Conservation (phyloP, 2,888 invertebrate species). For the Plagodis pulveraria region DNA sequence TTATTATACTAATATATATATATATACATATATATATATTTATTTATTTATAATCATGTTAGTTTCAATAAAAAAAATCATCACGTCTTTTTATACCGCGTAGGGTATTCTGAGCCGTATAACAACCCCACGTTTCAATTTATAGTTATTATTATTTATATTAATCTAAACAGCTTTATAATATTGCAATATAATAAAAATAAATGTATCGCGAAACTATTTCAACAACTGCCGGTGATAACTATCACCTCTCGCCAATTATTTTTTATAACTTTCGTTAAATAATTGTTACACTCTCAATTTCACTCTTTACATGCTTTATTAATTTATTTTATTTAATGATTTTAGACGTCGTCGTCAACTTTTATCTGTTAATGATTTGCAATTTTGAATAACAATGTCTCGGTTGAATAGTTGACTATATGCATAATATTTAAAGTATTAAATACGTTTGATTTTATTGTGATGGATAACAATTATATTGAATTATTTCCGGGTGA, state of each 20-base stretch:
- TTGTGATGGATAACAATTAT: constrained; percentile 11
- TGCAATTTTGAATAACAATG: constrained; percentile 12
- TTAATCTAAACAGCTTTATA: neutral
- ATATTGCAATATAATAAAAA: constrained; percentile 3
- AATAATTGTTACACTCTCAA: constrained; percentile 36
- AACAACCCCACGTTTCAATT: no score
- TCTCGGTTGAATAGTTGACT: constrained; percentile 16
- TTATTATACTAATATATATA: no score
- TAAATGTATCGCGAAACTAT: constrained; percentile 10
- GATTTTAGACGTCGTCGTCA: constrained; percentile 43
- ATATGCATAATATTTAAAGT: constrained; percentile 31
- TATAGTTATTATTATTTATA: no score
- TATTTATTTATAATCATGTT: no score
- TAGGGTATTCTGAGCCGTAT: no score
- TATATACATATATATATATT: no score
- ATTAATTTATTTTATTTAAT: constrained; percentile 51
- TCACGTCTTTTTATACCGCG: no score
- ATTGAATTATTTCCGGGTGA: constrained; percentile 12
- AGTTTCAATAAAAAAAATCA: no score
- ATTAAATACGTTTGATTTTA: constrained; percentile 9
- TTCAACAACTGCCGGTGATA: constrained; percentile 7
- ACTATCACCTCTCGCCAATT: constrained; percentile 29
- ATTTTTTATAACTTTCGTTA: constrained; percentile 27
- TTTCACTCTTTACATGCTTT: constrained; percentile 34
- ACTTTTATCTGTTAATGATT: constrained; percentile 25